These are phyloP conservation scores for Stictocephala bisonia DNA, from an alignment of 2,888 invertebrate genomes.

Conservation along the genomic window DNA sequence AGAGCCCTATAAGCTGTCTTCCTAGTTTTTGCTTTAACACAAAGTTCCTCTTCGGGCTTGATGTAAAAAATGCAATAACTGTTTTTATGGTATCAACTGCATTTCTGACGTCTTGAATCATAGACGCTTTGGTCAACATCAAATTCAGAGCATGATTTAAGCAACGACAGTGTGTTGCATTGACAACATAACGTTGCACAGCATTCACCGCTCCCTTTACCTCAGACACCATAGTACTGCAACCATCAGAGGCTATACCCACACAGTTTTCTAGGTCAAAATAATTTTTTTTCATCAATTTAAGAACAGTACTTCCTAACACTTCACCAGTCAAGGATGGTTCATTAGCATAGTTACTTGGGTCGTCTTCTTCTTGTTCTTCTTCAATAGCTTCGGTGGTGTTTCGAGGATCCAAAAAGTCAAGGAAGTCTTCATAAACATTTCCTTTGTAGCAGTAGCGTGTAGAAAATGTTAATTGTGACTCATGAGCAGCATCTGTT, in stretches of 20 bases:
- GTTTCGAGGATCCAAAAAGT: conserved; percentile 4
- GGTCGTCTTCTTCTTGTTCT: not conserved
- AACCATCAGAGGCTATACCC: conserved; percentile 60
- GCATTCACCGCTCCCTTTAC: conserved; percentile 59
- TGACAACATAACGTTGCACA: conserved; percentile 49
- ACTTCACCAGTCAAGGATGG: not conserved
- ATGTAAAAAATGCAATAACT: no score
- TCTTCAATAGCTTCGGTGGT: not conserved
- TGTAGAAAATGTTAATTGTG: not conserved
- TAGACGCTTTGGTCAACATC: no score
- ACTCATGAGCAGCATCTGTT: conserved; percentile 8
- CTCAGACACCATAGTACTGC: conserved; percentile 59
- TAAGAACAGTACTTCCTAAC: not conserved
- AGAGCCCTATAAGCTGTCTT: no score
- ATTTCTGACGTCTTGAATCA: no score
- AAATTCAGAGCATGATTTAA: conserved; percentile 58
- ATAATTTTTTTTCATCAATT: conserved; percentile 50
- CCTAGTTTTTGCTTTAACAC: no score
- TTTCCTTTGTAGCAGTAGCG: not conserved
- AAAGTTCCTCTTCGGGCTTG: no score
- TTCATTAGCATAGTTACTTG: not conserved
- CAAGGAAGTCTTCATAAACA: conserved; percentile 5
- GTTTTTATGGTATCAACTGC: no score
- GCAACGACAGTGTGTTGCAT: conserved; percentile 53
- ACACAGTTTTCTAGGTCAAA: conserved; percentile 56